Evolutionary conservation across 1,140 invertebrate species (phyloP).

Genomic region (Drosophila malerkotliana): DNA sequence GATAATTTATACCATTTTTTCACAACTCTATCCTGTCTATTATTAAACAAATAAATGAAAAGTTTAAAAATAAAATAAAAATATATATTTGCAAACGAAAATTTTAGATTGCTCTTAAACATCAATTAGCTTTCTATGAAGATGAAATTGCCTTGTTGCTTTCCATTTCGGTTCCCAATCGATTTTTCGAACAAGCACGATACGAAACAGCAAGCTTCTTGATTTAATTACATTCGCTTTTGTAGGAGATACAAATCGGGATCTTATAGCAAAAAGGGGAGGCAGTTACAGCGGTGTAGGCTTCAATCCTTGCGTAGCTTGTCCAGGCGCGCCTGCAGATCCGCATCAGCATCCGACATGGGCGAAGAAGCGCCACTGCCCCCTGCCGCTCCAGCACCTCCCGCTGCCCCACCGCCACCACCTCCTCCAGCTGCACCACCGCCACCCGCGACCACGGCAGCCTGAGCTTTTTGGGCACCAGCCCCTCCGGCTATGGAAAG

Average conservation of each 20-base stretch:
- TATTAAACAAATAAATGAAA: not conserved
- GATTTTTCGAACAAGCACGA: conserved; percentile 30
- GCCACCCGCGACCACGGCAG: conserved; percentile 85
- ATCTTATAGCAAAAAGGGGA: conserved; percentile 48
- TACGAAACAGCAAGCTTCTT: conserved; percentile 30
- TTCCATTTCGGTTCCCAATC: conserved; percentile 1
- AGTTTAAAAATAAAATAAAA: not conserved
- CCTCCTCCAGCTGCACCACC: conserved; percentile 85
- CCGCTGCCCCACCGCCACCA: conserved; percentile 85
- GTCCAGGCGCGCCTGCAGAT: conserved; percentile 96
- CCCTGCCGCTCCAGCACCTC: conserved; percentile 84
- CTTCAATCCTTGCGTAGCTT: conserved; percentile 95
- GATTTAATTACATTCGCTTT: conserved; percentile 54
- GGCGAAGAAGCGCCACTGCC: conserved; percentile 85
- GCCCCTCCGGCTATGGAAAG: conserved; percentile 77
- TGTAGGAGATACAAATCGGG: conserved; percentile 32
- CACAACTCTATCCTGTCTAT: not conserved
- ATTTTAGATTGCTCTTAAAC: not conserved
- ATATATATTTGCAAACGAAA: not conserved
- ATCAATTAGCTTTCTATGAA: not conserved
- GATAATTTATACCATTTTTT: not conserved
- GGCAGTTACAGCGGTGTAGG: conserved; percentile 30
- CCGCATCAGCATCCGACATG: conserved; percentile 94
- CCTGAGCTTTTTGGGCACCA: conserved; percentile 83
- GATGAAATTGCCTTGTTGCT: not conserved